These are phyloP conservation scores for Antheraea assamensis DNA, from an alignment of 2,888 invertebrate genomes.

Conservation along the genomic window DNA sequence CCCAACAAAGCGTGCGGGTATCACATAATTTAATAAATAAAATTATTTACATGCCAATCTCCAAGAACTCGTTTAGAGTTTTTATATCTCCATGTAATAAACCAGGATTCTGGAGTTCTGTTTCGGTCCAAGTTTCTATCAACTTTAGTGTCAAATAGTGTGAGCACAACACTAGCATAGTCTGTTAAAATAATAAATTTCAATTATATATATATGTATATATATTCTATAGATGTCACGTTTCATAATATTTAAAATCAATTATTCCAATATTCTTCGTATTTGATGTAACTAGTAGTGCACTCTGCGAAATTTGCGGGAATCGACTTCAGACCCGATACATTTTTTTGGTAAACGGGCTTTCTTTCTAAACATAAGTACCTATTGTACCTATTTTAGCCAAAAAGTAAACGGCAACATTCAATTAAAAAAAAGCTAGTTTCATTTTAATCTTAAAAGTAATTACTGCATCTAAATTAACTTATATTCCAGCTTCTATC, in stretches of 20 bases:
- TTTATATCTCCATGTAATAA: conserved; percentile 46
- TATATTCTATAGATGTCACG: neutral
- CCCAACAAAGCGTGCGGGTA: too few species aligned
- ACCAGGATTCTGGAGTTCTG: conserved; percentile 34
- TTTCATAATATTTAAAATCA: too few species aligned
- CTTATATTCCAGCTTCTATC: neutral
- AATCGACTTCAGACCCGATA: too few species aligned
- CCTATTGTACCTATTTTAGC: too few species aligned
- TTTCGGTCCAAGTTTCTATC: conserved; percentile 64
- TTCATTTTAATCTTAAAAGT: neutral
- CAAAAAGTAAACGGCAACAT: too few species aligned
- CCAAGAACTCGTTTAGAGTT: conserved; percentile 57
- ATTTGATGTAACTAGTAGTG: too few species aligned
- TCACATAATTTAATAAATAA: neutral
- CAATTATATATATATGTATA: neutral
- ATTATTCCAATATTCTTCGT: too few species aligned
- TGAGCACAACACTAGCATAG: conserved; percentile 57
- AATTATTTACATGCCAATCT: conserved; percentile 50
- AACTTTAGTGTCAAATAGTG: conserved; percentile 65
- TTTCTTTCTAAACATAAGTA: too few species aligned
- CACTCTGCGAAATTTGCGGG: too few species aligned
- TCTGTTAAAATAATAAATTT: conserved; percentile 37
- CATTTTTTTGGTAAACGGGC: too few species aligned
- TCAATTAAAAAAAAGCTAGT: too few species aligned
- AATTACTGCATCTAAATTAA: neutral